Conservation (phyloP, 2,888 invertebrate genomes). For the Eristalinus sepulchralis region DNA sequence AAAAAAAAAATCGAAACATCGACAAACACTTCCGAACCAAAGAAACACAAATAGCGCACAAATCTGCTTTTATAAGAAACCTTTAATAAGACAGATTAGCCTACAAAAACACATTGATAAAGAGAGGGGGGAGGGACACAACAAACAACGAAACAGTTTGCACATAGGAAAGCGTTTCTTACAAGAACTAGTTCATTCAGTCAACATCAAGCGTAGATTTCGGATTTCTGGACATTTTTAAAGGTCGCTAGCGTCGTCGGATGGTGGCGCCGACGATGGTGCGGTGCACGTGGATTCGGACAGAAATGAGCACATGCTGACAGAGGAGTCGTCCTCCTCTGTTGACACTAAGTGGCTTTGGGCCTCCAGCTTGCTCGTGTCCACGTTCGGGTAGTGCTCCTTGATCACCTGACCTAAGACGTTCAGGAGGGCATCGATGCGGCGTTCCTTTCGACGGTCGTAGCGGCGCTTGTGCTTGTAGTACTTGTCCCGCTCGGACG, state of each 20-base stretch:
- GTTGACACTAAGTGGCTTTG: slow-evolving; percentile 48
- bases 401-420: slow-evolving; percentile 76
- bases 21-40: background rate
- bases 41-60: slow-evolving; percentile 12
- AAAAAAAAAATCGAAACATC: too few relatives aligned
- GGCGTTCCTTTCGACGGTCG: slow-evolving; percentile 77
- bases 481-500: slow-evolving; percentile 75
- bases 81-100: slow-evolving; percentile 28
- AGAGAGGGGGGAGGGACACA: background rate
- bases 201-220: slow-evolving; percentile 2
- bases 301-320: slow-evolving; percentile 25
- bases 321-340: slow-evolving; percentile 31
- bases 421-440: slow-evolving; percentile 75
- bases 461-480: slow-evolving; percentile 77
- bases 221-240: background rate
- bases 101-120: background rate
- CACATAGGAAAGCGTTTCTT: slow-evolving; percentile 19
- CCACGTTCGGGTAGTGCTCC: slow-evolving; percentile 74
- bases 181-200: background rate
- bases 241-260: slow-evolving; percentile 39
- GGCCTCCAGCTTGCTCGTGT: slow-evolving; percentile 72
- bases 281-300: slow-evolving; percentile 37
- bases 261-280: slow-evolving; percentile 24
- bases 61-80: slow-evolving; percentile 10
- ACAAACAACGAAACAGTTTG: slow-evolving; percentile 42